Evolutionary conservation across 2,113 vertebrate genomes (phyloP).

Genomic region (Tachysurus fulvidraco): DNA sequence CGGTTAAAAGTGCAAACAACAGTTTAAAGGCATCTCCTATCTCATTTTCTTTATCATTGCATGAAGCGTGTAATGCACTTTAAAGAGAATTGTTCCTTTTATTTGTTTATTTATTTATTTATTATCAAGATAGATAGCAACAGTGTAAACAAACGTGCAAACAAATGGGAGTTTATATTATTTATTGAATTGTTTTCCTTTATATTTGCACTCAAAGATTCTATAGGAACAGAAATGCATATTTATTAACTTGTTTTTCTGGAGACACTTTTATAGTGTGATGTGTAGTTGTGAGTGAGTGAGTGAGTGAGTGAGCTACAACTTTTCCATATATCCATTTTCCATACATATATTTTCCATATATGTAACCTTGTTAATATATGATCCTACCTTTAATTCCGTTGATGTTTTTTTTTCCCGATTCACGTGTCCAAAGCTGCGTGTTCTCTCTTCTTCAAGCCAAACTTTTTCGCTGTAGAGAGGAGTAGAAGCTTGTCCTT

Average conservation of each 20-base stretch:
- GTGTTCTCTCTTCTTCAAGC: conserved; percentile 19
- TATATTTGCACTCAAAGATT: neutral
- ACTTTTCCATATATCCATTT: neutral
- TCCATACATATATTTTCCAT: no score
- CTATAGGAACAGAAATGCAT: neutral
- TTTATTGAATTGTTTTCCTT: no score
- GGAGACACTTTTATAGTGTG: neutral
- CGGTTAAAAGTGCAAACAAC: conserved; percentile 63
- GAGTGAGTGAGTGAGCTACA: neutral
- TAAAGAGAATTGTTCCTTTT: neutral
- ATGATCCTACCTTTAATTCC: neutral
- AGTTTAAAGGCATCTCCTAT: conserved; percentile 57
- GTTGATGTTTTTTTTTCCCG: neutral
- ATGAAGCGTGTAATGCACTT: conserved; percentile 19
- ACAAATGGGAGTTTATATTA: neutral
- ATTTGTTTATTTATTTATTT: neutral
- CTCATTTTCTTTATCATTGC: neutral
- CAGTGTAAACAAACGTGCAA: conserved; percentile 16
- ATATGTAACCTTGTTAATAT: neutral
- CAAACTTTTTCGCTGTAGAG: conserved; percentile 50
- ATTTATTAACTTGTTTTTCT: neutral
- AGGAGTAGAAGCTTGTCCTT: conserved; percentile 48
- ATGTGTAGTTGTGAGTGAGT: neutral
- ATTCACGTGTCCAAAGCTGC: neutral
- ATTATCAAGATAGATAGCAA: neutral